Evolutionary conservation across 2,888 invertebrate species (phyloP).

Genomic region (Agrochola lota): DNA sequence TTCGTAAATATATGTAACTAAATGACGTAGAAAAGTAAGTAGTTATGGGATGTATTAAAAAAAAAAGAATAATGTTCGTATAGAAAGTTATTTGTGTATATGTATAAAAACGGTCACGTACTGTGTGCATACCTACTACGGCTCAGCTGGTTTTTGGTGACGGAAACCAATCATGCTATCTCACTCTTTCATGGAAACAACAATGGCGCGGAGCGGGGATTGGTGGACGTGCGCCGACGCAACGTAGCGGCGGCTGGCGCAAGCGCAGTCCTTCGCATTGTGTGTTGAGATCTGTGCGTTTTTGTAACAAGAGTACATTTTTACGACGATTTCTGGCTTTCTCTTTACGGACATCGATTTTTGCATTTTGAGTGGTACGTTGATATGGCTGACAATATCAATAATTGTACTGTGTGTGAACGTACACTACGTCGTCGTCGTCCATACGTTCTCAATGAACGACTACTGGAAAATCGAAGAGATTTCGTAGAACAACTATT

Average conservation of each 20-base stretch:
- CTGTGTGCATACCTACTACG: slow-evolving; percentile 7
- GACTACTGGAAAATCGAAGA: slow-evolving; percentile 25
- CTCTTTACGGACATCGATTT: slow-evolving; percentile 26
- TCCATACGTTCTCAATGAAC: slow-evolving; percentile 32
- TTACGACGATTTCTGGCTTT: slow-evolving; percentile 22
- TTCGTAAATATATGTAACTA: no score
- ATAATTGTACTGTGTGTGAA: slow-evolving; percentile 33
- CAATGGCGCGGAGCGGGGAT: no score
- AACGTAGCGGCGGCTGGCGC: no score
- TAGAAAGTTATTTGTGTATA: slow-evolving; percentile 13
- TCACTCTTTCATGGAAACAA: no score
- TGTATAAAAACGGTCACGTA: slow-evolving; percentile 19
- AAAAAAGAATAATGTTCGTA: not conserved
- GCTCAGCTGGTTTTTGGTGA: no score
- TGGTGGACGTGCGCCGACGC: no score
- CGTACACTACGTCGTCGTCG: slow-evolving; percentile 29
- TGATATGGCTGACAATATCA: slow-evolving; percentile 29
- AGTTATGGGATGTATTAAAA: no score
- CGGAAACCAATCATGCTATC: no score
- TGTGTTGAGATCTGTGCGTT: slow-evolving; percentile 12
- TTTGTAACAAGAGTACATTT: slow-evolving; percentile 22
- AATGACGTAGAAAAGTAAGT: no score
- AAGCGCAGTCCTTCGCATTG: no score
- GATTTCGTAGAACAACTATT: slow-evolving; percentile 23
- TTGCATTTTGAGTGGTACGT: slow-evolving; percentile 32